Conservation (phyloP, 2,797 vertebrate species). For the Hippopotamyrus pictus region DNA sequence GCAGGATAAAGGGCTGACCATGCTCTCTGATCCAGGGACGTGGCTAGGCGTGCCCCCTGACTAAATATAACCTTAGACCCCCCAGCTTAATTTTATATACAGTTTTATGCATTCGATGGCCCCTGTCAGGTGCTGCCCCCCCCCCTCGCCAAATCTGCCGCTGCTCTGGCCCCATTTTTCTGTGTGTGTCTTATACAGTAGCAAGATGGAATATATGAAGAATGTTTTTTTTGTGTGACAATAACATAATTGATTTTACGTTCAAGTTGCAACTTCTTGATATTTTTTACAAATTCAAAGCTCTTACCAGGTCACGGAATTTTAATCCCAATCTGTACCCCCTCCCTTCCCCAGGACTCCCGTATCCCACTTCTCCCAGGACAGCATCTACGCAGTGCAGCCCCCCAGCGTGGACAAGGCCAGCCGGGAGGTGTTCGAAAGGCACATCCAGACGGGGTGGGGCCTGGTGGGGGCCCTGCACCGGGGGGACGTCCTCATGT, state of each 20-base stretch:
- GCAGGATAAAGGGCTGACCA: neutral
- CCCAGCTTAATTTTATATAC: neutral
- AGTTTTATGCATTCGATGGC: neutral
- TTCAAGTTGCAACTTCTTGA: neutral
- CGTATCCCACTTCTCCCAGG: slow-evolving; percentile 76
- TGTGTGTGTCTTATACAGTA: neutral
- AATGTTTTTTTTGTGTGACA: neutral
- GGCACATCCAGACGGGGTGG: slow-evolving; percentile 71
- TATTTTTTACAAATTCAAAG: neutral
- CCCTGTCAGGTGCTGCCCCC: neutral
- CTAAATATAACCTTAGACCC: neutral
- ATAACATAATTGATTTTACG: neutral
- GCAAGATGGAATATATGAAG: neutral
- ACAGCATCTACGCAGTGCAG: slow-evolving; percentile 77
- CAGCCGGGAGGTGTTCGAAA: slow-evolving; percentile 75
- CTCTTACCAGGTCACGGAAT: neutral
- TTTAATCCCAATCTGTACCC: neutral
- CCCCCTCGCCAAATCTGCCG: neutral
- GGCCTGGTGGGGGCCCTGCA: slow-evolving; percentile 73
- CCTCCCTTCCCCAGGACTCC: slow-evolving; percentile 58
- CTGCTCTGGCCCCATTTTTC: neutral
- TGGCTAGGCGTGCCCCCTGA: neutral
- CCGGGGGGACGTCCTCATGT: slow-evolving; percentile 77
- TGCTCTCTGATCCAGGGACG: neutral
- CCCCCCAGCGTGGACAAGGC: slow-evolving; percentile 70